These are phyloP conservation scores for Lepidochrysops patricia DNA, from an alignment of 2,888 invertebrate genomes.

Conservation along the genomic window DNA sequence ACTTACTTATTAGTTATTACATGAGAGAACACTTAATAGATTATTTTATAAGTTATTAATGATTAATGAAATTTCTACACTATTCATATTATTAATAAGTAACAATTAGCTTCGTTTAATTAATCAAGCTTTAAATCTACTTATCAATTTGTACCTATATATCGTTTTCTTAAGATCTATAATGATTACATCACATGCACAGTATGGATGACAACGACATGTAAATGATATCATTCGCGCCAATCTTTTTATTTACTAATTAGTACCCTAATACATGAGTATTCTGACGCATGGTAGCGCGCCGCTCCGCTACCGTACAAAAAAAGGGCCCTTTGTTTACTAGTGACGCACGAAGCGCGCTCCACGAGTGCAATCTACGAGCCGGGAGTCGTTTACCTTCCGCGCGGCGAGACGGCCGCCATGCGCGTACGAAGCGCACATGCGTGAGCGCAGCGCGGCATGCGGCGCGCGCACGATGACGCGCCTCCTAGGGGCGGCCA, in stretches of 20 bases:
- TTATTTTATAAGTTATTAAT: no score
- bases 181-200: neutral
- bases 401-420: constrained; percentile 64
- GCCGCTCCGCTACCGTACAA: constrained; percentile 42
- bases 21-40: no score
- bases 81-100: no score
- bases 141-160: no score
- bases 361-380: constrained; percentile 57
- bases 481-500: constrained; percentile 58
- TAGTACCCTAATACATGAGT: constrained; percentile 5
- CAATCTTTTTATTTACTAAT: neutral
- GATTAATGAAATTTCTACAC: no score
- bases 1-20: no score
- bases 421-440: constrained; percentile 67
- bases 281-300: constrained; percentile 31
- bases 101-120: no score
- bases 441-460: constrained; percentile 57
- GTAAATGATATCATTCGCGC: neutral
- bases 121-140: no score
- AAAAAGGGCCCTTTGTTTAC: constrained; percentile 69
- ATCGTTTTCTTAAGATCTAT: no score
- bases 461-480: constrained; percentile 61
- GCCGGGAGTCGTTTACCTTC: constrained; percentile 71
- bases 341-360: constrained; percentile 65
- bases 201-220: neutral